Conservation (phyloP, 2,113 vertebrate species). For the Corapipo altera region DNA sequence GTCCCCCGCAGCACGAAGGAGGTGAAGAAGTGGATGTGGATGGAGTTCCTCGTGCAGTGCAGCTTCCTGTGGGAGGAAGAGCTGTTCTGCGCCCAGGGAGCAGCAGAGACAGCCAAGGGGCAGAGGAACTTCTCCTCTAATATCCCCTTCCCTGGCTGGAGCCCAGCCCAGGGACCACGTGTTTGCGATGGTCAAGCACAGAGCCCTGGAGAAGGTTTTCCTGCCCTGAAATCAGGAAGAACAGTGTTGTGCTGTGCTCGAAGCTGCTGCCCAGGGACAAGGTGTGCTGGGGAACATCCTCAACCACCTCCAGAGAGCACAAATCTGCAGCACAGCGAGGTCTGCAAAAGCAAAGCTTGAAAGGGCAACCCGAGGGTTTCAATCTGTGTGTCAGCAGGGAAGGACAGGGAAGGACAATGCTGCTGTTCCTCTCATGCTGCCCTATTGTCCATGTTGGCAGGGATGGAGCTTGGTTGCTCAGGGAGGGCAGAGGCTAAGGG, state of each 20-base stretch:
- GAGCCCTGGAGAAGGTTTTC: background rate
- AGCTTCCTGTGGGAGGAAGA: conserved; percentile 76
- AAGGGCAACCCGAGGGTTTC: background rate
- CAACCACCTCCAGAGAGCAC: background rate
- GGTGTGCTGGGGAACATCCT: background rate
- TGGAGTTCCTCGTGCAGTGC: conserved; percentile 88
- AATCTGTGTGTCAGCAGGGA: background rate
- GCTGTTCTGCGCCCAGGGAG: background rate
- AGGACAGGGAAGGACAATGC: background rate
- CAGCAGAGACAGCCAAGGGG: background rate
- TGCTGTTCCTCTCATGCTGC: background rate
- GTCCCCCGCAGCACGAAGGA: conserved; percentile 84
- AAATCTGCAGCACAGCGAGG: background rate
- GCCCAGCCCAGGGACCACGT: background rate
- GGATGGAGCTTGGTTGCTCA: background rate
- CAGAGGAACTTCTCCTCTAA: background rate
- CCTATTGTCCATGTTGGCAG: background rate
- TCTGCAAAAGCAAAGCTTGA: background rate
- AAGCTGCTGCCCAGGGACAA: background rate
- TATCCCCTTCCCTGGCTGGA: background rate
- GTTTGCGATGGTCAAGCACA: background rate
- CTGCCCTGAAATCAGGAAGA: background rate
- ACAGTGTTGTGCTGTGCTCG: background rate
- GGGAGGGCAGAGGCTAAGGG: background rate
- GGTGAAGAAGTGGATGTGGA: conserved; percentile 87